Percentiles rank a stretch among this genome's conserved stretches.
phyloP scores from a whole-genome alignment of 2,888 invertebrate genomes.

The Hypercompe scribonia region DNA sequence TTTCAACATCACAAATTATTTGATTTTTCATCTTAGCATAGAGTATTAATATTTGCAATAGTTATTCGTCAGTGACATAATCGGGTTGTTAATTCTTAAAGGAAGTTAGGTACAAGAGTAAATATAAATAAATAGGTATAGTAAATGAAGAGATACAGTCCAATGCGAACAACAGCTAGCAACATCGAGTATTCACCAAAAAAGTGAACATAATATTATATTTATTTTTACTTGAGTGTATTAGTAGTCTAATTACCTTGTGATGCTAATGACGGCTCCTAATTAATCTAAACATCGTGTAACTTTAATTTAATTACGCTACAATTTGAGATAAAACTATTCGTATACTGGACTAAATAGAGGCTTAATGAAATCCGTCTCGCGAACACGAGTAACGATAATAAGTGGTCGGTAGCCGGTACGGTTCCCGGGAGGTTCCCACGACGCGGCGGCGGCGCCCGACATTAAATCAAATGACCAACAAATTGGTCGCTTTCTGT shows the following conservation, averaged over 20 bases:
- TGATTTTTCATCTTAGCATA: neutral
- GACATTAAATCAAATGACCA: slow-evolving; percentile 72
- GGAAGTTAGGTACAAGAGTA: neutral
- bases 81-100: neutral
- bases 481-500: slow-evolving; percentile 55
- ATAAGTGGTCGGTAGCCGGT: slow-evolving; percentile 36
- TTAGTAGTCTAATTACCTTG: slow-evolving; percentile 19
- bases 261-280: slow-evolving; percentile 22
- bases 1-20: neutral
- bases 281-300: slow-evolving; percentile 23
- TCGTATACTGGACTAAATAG: neutral
- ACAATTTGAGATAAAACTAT: slow-evolving; percentile 19
- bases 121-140: neutral
- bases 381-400: slow-evolving; percentile 37
- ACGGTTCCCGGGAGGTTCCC: slow-evolving; percentile 39
- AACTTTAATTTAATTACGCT: slow-evolving; percentile 22
- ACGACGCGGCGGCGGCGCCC: slow-evolving; percentile 46
- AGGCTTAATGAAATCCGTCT: slow-evolving; percentile 12
- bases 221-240: slow-evolving; percentile 14
- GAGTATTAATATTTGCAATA: too few species aligned
- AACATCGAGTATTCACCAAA: neutral
- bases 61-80: neutral
- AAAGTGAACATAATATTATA: neutral
- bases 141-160: neutral
- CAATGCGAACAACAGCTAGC: neutral